A percentile compares a stretch with the other conserved stretches of the same genome.
phyloP scores from a whole-genome alignment of 2,113 vertebrate species.

The Oreochromis aureus region DNA sequence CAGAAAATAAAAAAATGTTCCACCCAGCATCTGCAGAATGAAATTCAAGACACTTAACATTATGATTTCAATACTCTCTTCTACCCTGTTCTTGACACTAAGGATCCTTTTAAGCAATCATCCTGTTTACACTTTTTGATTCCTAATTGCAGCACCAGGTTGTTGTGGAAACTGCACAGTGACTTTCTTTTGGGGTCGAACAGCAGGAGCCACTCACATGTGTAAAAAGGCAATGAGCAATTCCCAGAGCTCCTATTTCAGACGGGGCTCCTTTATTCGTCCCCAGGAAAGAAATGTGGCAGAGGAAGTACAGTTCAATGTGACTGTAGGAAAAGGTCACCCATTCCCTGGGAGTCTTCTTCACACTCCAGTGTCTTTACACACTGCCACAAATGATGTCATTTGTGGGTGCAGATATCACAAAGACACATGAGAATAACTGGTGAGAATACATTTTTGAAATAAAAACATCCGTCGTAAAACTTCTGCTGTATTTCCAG shows the following conservation, averaged over 20 bases:
- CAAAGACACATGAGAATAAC: background rate
- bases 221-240: constrained; percentile 30
- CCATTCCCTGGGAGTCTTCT: constrained; percentile 24
- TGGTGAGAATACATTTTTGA: background rate
- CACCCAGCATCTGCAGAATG: background rate
- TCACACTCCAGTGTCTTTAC: constrained; percentile 33
- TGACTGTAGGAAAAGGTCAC: constrained; percentile 45
- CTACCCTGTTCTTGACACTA: background rate
- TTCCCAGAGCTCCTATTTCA: constrained; percentile 57
- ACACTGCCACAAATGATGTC: constrained; percentile 12
- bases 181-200: constrained; percentile 19
- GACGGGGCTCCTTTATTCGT: constrained; percentile 44
- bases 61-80: background rate
- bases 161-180: constrained; percentile 43
- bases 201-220: constrained; percentile 14
- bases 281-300: background rate
- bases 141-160: constrained; percentile 17
- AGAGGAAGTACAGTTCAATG: constrained; percentile 38
- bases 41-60: background rate
- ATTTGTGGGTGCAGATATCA: background rate
- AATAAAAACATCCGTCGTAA: background rate
- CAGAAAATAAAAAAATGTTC: background rate
- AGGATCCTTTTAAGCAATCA: background rate
- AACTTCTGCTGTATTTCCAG: background rate
- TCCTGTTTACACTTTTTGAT: background rate